These are phyloP conservation scores for Fulmarus glacialis DNA, from an alignment of 2,113 vertebrate genomes.

Conservation along the genomic window DNA sequence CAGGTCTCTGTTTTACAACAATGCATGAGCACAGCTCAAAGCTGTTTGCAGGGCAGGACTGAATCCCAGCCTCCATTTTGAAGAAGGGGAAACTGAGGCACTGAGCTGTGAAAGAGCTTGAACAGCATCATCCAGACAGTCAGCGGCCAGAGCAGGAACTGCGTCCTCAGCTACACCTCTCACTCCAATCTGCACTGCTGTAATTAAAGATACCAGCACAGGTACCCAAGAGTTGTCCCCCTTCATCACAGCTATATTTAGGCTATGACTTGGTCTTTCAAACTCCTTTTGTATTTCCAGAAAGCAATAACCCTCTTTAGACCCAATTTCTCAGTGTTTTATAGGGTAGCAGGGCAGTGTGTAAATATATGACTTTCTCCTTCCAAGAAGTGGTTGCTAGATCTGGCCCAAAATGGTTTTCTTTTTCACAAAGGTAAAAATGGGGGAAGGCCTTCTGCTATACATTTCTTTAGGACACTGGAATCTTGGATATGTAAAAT, in stretches of 20 bases:
- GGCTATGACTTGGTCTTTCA: neutral
- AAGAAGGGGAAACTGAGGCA: slow-evolving; percentile 28
- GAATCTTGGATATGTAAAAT: neutral
- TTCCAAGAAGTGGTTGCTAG: neutral
- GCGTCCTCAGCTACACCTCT: neutral
- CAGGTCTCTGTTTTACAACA: neutral
- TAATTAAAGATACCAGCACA: neutral
- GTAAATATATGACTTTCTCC: neutral
- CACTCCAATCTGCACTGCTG: neutral
- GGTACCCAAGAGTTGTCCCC: neutral
- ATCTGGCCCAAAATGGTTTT: neutral
- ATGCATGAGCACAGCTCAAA: neutral
- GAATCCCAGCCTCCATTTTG: neutral
- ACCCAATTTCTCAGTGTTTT: neutral
- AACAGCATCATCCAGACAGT: neutral
- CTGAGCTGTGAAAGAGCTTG: neutral
- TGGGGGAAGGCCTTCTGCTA: neutral
- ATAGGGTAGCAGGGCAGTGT: neutral
- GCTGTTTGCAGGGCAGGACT: neutral
- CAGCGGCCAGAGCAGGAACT: neutral
- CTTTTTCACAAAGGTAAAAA: neutral
- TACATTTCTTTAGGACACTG: neutral
- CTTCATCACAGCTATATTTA: neutral
- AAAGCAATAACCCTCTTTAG: neutral
- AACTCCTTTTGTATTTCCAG: neutral